Percentiles rank a stretch among this genome's conserved stretches.
Evolutionary conservation across 2,888 invertebrate genomes (phyloP).

Genomic region (Platycheirus rosarum): DNA sequence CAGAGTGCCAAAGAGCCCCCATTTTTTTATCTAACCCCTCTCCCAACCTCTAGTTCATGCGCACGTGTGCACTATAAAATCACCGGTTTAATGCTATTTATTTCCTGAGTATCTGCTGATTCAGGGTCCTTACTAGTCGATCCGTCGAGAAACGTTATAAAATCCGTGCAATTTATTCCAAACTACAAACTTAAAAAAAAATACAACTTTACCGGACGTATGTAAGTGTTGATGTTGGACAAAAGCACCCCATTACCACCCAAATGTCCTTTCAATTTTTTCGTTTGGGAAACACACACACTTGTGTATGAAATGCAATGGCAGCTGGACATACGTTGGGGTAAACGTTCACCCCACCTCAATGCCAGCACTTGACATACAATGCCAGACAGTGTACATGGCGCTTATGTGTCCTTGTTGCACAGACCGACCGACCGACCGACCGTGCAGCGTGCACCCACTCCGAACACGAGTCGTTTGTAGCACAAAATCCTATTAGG

Average conservation of each 20-base stretch:
- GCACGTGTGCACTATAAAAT: conserved; percentile 48
- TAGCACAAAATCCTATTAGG: conserved; percentile 80
- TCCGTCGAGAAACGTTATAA: conserved; percentile 46
- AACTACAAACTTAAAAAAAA: conserved; percentile 15
- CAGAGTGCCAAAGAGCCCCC: not conserved
- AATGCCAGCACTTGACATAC: conserved; percentile 17
- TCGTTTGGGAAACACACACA: not conserved
- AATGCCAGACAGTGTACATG: conserved; percentile 12
- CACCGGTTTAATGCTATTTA: conserved; percentile 62
- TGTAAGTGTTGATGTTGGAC: not conserved
- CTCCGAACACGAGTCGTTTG: conserved; percentile 44
- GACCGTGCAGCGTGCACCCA: too few relatives aligned
- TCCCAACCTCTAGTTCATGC: not conserved
- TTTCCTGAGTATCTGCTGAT: conserved; percentile 60
- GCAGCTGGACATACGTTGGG: not conserved
- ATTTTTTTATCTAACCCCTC: not conserved
- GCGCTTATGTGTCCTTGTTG: conserved; percentile 10
- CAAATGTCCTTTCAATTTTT: conserved; percentile 49
- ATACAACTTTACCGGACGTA: conserved; percentile 8
- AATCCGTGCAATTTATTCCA: conserved; percentile 64
- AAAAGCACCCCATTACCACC: not conserved
- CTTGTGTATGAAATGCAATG: not conserved
- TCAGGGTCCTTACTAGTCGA: conserved; percentile 40
- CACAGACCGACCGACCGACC: too few relatives aligned
- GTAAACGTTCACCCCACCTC: not conserved